These are phyloP conservation scores for Heteractis magnifica DNA, from an alignment of 92 coral and sea anemone species.

Conservation along the genomic window DNA sequence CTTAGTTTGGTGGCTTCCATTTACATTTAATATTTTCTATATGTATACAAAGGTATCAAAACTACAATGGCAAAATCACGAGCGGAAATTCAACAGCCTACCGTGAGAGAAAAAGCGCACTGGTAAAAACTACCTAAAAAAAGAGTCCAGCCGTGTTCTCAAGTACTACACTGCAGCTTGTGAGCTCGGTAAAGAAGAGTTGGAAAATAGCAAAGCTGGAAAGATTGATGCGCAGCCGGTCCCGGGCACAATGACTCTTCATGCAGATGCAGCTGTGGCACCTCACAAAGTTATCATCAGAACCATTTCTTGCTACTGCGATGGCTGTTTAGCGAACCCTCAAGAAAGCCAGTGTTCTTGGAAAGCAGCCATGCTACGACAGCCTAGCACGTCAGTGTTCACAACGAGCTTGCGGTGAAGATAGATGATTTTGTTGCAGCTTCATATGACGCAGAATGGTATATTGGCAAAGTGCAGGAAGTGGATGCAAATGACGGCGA, in stretches of 20 bases:
- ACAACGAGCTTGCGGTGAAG: background rate
- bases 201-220: background rate
- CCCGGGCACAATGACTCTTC: conserved; percentile 44
- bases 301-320: conserved; percentile 44
- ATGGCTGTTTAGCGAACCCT: conserved; percentile 19
- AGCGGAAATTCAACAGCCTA: conserved; percentile 45
- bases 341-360: conserved; percentile 32
- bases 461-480: conserved; percentile 32
- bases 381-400: background rate
- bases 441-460: conserved; percentile 14
- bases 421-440: background rate
- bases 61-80: conserved; percentile 32
- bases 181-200: conserved; percentile 18
- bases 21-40: too few relatives aligned
- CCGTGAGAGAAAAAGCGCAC: conserved; percentile 37
- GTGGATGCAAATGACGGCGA: conserved; percentile 13
- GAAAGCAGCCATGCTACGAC: conserved; percentile 24
- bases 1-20: too few relatives aligned
- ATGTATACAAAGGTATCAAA: background rate
- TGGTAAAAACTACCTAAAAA: conserved; percentile 19
- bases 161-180: conserved; percentile 22
- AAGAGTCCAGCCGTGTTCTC: conserved; percentile 32
- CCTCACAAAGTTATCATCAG: conserved; percentile 27
- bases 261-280: conserved; percentile 32
- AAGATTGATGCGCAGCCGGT: conserved; percentile 9